Conservation (phyloP, 2,113 vertebrate genomes). For the Butastur rufipennis region DNA sequence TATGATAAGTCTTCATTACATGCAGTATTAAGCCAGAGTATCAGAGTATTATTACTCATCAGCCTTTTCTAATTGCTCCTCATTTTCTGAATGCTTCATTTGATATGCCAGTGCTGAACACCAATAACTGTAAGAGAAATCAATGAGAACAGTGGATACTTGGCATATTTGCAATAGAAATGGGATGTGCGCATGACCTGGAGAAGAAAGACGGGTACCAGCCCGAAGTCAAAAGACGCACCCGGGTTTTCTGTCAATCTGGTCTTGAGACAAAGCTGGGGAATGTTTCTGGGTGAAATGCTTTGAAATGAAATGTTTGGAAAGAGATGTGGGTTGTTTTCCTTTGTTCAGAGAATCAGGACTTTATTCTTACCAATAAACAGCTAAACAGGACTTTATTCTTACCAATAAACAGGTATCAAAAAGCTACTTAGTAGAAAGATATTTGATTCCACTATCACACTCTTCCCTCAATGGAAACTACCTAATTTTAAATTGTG, state of each 20-base stretch:
- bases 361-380: not conserved
- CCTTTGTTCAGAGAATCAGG: not conserved
- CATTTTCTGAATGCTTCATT: not conserved
- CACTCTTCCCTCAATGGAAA: not conserved
- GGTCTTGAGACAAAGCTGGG: not conserved
- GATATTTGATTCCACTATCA: not conserved
- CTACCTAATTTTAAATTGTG: not conserved
- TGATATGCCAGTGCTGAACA: not conserved
- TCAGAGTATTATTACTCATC: not conserved
- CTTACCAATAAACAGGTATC: not conserved
- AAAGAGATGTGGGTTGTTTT: fast-evolving
- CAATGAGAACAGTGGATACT: fast-evolving
- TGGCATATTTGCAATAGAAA: fast-evolving
- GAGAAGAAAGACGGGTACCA: not conserved
- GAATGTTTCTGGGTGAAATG: not conserved
- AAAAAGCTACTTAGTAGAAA: not conserved
- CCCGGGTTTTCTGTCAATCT: fast-evolving
- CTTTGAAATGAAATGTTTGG: not conserved
- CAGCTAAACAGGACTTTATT: not conserved
- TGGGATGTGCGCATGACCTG: not conserved
- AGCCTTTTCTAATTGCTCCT: not conserved
- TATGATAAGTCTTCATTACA: not conserved
- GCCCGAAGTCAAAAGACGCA: fast-evolving
- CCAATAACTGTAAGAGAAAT: not conserved
- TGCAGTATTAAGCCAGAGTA: not conserved